Evolutionary conservation across 2,888 invertebrate genomes (phyloP).

Genomic region (Pterostichus madidus): DNA sequence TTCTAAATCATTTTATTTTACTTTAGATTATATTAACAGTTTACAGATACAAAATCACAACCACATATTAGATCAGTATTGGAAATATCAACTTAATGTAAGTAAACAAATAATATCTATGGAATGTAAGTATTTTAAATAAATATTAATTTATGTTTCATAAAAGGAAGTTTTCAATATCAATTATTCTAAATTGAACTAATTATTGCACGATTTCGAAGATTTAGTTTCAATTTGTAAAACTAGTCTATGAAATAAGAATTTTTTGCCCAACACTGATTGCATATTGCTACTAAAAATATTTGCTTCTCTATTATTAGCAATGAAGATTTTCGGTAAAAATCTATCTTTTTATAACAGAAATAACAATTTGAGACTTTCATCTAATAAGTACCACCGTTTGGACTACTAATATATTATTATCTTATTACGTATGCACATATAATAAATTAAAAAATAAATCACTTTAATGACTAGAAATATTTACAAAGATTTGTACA

Average conservation of each 20-base stretch:
- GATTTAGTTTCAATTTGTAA: neutral
- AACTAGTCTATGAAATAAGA: slow-evolving; percentile 30
- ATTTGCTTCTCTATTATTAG: slow-evolving; percentile 30
- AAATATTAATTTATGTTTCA: neutral
- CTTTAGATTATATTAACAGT: slow-evolving; percentile 37
- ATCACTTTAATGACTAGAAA: slow-evolving; percentile 55
- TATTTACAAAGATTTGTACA: slow-evolving; percentile 55
- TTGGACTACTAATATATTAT: slow-evolving; percentile 36
- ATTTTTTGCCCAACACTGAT: slow-evolving; percentile 43
- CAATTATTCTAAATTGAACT: no score
- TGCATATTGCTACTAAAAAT: slow-evolving; percentile 53
- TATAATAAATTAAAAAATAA: slow-evolving; percentile 52
- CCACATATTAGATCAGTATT: slow-evolving; percentile 54
- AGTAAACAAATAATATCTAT: neutral
- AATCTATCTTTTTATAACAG: slow-evolving; percentile 7
- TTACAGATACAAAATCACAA: slow-evolving; percentile 60
- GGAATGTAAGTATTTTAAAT: slow-evolving; percentile 1
- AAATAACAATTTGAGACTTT: slow-evolving; percentile 3
- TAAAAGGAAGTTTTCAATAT: neutral
- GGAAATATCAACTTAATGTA: slow-evolving; percentile 17
- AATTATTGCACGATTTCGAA: neutral
- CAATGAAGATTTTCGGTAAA: slow-evolving; percentile 17
- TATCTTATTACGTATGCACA: slow-evolving; percentile 52
- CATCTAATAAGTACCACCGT: slow-evolving; percentile 12
- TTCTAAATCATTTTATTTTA: slow-evolving; percentile 39